Conservation (phyloP, 2,888 invertebrate species). For the Cryptops parisi region DNA sequence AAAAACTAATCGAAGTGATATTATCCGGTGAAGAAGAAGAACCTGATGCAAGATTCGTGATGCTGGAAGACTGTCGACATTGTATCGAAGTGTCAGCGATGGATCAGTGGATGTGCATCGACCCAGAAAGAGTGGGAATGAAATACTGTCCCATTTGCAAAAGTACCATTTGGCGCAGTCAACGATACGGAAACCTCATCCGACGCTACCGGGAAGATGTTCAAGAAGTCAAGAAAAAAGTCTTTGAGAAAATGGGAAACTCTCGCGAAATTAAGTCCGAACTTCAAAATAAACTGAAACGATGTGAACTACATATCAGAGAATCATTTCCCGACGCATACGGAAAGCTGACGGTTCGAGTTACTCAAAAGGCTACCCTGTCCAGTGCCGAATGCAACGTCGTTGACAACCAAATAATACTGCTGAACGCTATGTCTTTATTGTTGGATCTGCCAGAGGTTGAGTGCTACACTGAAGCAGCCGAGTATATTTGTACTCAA, state of each 20-base stretch:
- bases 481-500: too few relatives aligned
- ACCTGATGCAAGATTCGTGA: conserved; percentile 34
- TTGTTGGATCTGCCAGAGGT: not conserved
- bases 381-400: not conserved
- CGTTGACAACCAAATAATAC: not conserved
- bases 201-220: conserved; percentile 21
- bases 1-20: conserved; percentile 19
- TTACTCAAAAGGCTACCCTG: too few relatives aligned
- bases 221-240: conserved; percentile 2
- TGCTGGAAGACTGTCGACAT: conserved; percentile 28
- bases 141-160: conserved; percentile 45
- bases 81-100: conserved; percentile 30
- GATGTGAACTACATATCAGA: too few relatives aligned
- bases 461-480: too few relatives aligned
- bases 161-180: conserved; percentile 42
- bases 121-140: conserved; percentile 24
- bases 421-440: not conserved
- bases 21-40: conserved; percentile 40
- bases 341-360: not conserved
- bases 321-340: not conserved
- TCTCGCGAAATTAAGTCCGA: not conserved
- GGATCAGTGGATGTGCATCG: conserved; percentile 25
- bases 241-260: not conserved
- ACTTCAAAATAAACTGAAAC: not conserved
- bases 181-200: conserved; percentile 42